Conservation (phyloP, 2,797 vertebrate genomes). For the Tenualosa ilisha region DNA sequence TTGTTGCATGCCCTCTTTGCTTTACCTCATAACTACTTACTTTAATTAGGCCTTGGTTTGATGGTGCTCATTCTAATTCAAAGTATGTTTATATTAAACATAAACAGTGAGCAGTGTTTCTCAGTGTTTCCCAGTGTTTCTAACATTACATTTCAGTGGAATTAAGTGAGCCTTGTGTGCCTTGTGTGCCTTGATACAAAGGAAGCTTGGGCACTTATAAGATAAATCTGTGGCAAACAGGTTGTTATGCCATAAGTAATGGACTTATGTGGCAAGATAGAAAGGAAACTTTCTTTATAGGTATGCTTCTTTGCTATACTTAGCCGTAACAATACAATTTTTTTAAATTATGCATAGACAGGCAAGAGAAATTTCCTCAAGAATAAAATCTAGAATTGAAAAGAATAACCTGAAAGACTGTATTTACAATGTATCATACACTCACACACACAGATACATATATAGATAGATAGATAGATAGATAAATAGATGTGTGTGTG, state of each 20-base stretch:
- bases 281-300: background rate
- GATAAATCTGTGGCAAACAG: background rate
- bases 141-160: background rate
- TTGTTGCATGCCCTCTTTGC: no score
- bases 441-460: no score
- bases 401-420: background rate
- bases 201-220: no score
- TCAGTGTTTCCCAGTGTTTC: no score
- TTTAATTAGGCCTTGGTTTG: no score
- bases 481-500: no score
- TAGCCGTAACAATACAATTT: background rate
- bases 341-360: background rate
- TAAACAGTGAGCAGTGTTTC: no score
- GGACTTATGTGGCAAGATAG: background rate
- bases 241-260: background rate
- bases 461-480: background rate
- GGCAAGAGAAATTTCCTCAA: background rate
- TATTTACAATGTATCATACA: no score
- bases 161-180: background rate
- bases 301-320: background rate
- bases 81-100: background rate
- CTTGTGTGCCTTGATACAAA: background rate
- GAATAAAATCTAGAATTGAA: background rate
- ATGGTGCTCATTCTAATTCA: background rate
- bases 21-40: no score